Base-by-base conservation (phyloP, 2,797 vertebrate genomes). In the Stomatorhinus walkeri region DNA sequence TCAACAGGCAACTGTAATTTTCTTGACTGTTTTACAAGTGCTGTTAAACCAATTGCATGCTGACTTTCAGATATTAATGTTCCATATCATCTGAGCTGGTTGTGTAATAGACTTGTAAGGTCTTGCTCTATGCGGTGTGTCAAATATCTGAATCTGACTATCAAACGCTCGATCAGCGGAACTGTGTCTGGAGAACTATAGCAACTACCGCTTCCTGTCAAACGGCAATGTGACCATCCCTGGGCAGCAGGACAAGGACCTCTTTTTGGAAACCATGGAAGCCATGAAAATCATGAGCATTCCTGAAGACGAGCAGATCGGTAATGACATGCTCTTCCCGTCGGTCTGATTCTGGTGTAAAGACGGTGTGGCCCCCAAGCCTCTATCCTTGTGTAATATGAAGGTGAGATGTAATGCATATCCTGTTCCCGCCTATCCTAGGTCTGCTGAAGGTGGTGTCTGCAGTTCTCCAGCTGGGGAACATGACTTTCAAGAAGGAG, bases 271-370 rank as follows among this genome's bases (percentile, higher is more conserved):
- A 92, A 97, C 97, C 87, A 94, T 97, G 95, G 96, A 97, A 24
- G 96, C 97, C 89, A 97, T 97, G 94, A 95, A 93, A 91, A 97
- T 97, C 90, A 97, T 97, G 97, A 93, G 97, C 89, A 96, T 97
- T 89, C 95, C 96, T 8, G 96, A 97, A 76, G 97, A 97, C 0
- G 97, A 97, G 72, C 96, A 97, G 51, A 96, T 96, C 49, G 96
- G 97, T 97, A 94, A 28, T 0, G 4, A 48, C 32, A 84, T 24
- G 59, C 6, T 3, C 54, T 36, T 59, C 1, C 7, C 1, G 43
- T 89, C 68, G 22, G 3, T 87, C 87, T 88, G 14, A 19, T 51
- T 14, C 24, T 54, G 28, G 9, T 28, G 7, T 81, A 12, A 40
- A 72, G 36, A 40, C 1, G 0, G 61, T 64, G 61, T 54, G 16